These are phyloP conservation scores for Nipponia nippon DNA, from an alignment of 2,113 vertebrate genomes.

Conservation along the genomic window DNA sequence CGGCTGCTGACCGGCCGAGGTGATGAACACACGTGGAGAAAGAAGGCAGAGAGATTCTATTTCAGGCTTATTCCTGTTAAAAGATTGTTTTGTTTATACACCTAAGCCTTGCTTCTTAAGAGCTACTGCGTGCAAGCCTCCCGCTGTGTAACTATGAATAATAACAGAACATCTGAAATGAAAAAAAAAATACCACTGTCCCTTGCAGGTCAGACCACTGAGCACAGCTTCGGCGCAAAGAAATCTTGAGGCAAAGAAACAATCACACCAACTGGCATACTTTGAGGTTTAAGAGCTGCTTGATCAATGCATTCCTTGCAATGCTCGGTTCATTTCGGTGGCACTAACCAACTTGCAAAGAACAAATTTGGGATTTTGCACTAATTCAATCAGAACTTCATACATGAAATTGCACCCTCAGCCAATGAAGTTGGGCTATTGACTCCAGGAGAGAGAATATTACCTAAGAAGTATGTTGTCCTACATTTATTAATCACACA, in stretches of 20 bases:
- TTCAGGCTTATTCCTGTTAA: background rate
- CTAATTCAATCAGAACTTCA: background rate
- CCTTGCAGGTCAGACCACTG: background rate
- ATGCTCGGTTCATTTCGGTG: fast-evolving
- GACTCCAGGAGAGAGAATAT: background rate
- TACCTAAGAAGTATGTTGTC: background rate
- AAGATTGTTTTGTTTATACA: background rate
- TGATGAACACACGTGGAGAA: background rate
- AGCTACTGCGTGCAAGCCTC: background rate
- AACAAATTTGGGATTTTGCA: background rate
- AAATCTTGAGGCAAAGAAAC: background rate
- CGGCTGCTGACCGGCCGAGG: background rate
- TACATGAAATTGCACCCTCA: background rate
- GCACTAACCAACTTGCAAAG: background rate
- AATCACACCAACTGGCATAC: fast-evolving
- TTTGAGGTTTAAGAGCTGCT: background rate
- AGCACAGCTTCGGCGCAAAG: fast-evolving
- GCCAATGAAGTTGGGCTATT: background rate
- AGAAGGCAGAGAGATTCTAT: background rate
- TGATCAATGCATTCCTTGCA: background rate
- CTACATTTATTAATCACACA: background rate
- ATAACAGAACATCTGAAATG: background rate
- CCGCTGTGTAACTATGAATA: background rate
- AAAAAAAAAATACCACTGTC: background rate
- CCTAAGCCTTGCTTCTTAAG: background rate